Evolutionary conservation across 2,888 invertebrate species (phyloP).

Genomic region (Sinopyrophorus schimmeli): DNA sequence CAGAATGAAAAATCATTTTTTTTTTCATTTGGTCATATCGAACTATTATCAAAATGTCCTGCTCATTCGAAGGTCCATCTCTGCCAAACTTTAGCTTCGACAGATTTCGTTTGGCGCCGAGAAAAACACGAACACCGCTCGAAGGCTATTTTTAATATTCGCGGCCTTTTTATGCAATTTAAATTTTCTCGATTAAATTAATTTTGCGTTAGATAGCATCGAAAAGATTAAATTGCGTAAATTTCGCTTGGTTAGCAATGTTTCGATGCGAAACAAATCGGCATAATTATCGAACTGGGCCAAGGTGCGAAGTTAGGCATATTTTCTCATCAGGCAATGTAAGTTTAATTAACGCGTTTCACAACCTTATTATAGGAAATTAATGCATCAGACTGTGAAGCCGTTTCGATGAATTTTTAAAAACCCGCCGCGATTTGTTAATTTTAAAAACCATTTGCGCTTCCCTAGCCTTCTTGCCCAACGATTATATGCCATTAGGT

Average conservation of each 20-base stretch:
- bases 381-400: slow-evolving; percentile 19
- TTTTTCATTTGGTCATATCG: no score
- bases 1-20: no score
- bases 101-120: no score
- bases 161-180: not conserved
- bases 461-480: not conserved
- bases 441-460: no score
- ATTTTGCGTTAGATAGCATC: slow-evolving; percentile 19
- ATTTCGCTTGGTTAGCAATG: slow-evolving; percentile 14
- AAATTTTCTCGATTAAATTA: slow-evolving; percentile 13
- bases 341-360: slow-evolving; percentile 36
- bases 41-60: no score
- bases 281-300: slow-evolving; percentile 34
- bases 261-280: slow-evolving; percentile 28
- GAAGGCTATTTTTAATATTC: no score
- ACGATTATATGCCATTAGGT: no score
- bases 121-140: no score
- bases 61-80: no score
- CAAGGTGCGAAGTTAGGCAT: slow-evolving; percentile 28
- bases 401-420: slow-evolving; percentile 5
- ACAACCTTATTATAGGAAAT: slow-evolving; percentile 30
- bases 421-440: not conserved
- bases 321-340: slow-evolving; percentile 15
- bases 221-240: slow-evolving; percentile 24
- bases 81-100: no score